Base-by-base conservation (phyloP, 2,888 invertebrate genomes). In the Chloroclysta siterata region DNA sequence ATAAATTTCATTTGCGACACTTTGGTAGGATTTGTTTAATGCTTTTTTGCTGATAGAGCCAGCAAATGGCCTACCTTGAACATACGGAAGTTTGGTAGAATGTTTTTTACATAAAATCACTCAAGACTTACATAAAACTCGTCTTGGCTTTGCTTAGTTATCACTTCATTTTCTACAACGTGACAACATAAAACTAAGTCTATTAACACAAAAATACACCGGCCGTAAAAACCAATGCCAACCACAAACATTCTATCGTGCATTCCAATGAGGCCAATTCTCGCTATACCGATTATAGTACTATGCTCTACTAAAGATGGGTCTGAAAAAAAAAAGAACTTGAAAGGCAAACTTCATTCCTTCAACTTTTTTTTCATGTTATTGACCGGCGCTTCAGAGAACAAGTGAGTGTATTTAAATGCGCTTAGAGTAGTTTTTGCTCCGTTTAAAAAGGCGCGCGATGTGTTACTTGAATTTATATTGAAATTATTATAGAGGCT, bases 311-410 rank as follows among this genome's bases (percentile, higher is more conserved):
- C 77, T 73, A 72, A 71, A 74, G 72, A 77, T 77, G 75, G 74
- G 68, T 71, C 73, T 70, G 69, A 74, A 82, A 83, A 80, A 22
- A n/a, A 78, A 78, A 80, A 80, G 80, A 71, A 76, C 73, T 74
- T 75, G 69, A 78, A 81, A 82, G 80, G 80, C 83, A 78, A 83
- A 79, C 80, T 71, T 81, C 82, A 83, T 83, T 83, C 82, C 82
- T 72, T 68, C 76, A 69, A 73, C 76, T 81, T 82, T 82, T 83
- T 82, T 76, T 72, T 51, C 42, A 51, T 58, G 55, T 55, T 54
- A 62, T 55, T 58, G 36, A 52, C 70, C 69, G 60, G 52, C 53
- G 39, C 39, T 65, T 66, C 67, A 65, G 57, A 64, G 67, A 66
- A 73, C 63, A 65, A 59, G 57, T 56, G 47, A 65, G 65, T 66